These are phyloP conservation scores for Solenodon paradoxus DNA, from an alignment of 2,113 vertebrate genomes.

Conservation along the genomic window DNA sequence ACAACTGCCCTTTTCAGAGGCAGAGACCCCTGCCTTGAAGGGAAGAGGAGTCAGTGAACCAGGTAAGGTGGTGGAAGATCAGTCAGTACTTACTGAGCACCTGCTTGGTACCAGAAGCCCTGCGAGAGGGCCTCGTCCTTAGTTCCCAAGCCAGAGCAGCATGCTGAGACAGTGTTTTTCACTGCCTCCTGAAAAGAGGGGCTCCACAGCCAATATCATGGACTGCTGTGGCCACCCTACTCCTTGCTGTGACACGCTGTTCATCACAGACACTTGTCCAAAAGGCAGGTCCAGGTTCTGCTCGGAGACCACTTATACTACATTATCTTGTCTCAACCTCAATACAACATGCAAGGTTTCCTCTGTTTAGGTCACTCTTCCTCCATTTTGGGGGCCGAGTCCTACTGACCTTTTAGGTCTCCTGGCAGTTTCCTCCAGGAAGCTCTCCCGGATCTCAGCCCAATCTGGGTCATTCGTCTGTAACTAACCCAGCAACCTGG, in stretches of 20 bases:
- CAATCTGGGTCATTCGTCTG: neutral
- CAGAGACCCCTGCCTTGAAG: neutral
- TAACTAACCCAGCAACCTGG: neutral
- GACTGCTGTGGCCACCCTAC: neutral
- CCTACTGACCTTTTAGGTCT: neutral
- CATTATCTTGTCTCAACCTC: neutral
- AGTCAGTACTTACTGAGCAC: neutral
- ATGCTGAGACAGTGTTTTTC: neutral
- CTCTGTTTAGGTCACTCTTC: neutral
- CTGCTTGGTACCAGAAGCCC: neutral
- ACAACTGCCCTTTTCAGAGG: neutral
- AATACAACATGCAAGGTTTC: neutral
- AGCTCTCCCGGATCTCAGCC: neutral
- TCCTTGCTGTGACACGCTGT: neutral
- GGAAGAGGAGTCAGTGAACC: neutral
- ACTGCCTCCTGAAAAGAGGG: neutral
- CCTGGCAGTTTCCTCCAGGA: neutral
- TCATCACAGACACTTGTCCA: neutral
- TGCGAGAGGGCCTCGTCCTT: neutral
- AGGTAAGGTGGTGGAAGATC: neutral
- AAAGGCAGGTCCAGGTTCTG: neutral
- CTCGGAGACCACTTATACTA: neutral
- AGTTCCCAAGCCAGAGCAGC: neutral
- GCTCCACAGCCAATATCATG: neutral
- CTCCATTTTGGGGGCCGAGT: neutral